Conservation (phyloP, 2,797 vertebrate genomes). For the Loriculus beryllinus region DNA sequence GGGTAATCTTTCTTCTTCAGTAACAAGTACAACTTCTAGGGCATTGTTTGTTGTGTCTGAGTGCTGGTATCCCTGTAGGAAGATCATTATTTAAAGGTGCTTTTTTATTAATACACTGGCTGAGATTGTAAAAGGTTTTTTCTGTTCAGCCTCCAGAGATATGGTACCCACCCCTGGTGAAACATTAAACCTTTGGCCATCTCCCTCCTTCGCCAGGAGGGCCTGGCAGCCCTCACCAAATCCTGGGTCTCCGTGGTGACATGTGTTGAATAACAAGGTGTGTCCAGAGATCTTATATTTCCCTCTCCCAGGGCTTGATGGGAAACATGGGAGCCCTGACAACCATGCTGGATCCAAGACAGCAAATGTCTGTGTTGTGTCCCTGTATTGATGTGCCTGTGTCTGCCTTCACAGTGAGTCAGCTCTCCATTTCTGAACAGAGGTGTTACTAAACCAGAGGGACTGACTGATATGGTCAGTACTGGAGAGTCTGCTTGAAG, state of each 20-base stretch:
- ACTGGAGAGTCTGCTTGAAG: neutral
- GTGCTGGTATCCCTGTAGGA: neutral
- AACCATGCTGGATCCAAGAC: neutral
- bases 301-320: neutral
- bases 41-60: neutral
- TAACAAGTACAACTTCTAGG: neutral
- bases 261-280: neutral
- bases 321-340: neutral
- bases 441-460: neutral
- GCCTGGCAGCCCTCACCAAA: neutral
- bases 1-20: neutral
- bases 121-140: neutral
- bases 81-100: neutral
- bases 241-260: rapidly evolving
- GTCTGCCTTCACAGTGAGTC: neutral
- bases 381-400: neutral
- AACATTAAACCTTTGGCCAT: neutral
- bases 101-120: neutral
- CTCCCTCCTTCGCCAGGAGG: neutral
- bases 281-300: neutral
- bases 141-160: neutral
- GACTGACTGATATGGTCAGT: neutral
- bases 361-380: neutral
- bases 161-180: neutral
- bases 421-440: neutral